These are phyloP conservation scores for Crotalus viridis DNA, from an alignment of 2,113 vertebrate genomes.

Conservation along the genomic window DNA sequence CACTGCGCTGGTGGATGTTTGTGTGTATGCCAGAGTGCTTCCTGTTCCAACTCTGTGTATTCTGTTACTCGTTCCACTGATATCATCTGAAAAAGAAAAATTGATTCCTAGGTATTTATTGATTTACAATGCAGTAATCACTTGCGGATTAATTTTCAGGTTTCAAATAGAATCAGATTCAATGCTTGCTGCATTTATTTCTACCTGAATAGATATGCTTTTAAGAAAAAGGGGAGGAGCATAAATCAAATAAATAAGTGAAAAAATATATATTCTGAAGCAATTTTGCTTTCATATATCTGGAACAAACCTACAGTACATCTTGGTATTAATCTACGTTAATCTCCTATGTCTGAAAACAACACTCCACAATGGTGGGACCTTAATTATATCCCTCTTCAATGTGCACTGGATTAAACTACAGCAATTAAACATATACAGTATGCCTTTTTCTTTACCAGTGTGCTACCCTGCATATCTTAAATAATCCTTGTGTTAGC, in stretches of 20 bases:
- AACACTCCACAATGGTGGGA: not conserved
- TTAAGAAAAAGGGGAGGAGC: not conserved
- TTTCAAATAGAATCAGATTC: not conserved
- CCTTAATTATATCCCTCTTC: not conserved
- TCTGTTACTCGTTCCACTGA: constrained; percentile 93
- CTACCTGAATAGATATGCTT: not conserved
- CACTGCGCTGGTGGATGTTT: constrained; percentile 80
- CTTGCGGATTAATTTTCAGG: not conserved
- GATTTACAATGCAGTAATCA: not conserved
- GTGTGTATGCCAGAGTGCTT: constrained; percentile 87
- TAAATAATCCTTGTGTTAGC: not conserved
- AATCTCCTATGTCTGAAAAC: not conserved
- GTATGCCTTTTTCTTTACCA: not conserved
- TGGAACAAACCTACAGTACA: not conserved
- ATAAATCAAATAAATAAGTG: not conserved
- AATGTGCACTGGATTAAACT: not conserved
- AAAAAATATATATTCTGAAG: not conserved
- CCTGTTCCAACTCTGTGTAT: constrained; percentile 90
- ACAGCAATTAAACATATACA: not conserved
- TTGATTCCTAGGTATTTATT: not conserved
- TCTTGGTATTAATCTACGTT: not conserved
- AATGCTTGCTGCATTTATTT: not conserved
- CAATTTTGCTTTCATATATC: not conserved
- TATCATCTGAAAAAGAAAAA: constrained; percentile 81
- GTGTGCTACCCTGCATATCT: not conserved